Conservation (phyloP, 2,888 invertebrate species). For the Cephonodes hylas region DNA sequence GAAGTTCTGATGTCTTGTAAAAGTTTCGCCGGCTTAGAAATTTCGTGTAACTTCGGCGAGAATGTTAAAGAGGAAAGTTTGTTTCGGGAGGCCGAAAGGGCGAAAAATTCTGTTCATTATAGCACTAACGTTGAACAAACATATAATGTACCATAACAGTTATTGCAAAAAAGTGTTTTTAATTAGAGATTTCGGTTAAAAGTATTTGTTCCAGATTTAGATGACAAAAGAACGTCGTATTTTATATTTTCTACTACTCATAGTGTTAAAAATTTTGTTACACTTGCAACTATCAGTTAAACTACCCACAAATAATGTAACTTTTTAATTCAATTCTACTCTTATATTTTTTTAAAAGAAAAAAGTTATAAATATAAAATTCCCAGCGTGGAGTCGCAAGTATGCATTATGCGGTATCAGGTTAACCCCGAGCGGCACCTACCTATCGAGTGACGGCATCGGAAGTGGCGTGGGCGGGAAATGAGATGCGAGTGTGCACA, state of each 20-base stretch:
- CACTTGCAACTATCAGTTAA: no score
- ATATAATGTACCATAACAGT: neutral
- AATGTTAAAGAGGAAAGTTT: conserved; percentile 8
- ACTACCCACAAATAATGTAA: neutral
- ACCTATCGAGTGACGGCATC: conserved; percentile 49
- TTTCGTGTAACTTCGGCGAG: neutral
- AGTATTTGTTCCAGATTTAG: no score
- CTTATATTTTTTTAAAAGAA: neutral
- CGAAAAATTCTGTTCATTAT: neutral
- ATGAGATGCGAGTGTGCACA: conserved; percentile 48
- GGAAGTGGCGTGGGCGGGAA: conserved; percentile 52
- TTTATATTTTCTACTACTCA: no score
- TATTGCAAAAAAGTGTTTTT: no score
- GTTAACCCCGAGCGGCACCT: conserved; percentile 32
- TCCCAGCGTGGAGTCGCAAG: conserved; percentile 18
- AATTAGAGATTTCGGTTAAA: no score
- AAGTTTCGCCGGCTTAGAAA: conserved; percentile 2
- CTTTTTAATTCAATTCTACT: neutral
- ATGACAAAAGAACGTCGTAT: no score
- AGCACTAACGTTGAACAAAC: neutral
- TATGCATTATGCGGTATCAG: conserved; percentile 29
- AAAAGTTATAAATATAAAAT: neutral
- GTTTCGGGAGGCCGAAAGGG: neutral
- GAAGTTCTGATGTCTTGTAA: neutral
- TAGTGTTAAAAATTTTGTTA: no score